These are phyloP conservation scores for Elysia crispata DNA, from an alignment of 2,888 invertebrate genomes.

Conservation along the genomic window DNA sequence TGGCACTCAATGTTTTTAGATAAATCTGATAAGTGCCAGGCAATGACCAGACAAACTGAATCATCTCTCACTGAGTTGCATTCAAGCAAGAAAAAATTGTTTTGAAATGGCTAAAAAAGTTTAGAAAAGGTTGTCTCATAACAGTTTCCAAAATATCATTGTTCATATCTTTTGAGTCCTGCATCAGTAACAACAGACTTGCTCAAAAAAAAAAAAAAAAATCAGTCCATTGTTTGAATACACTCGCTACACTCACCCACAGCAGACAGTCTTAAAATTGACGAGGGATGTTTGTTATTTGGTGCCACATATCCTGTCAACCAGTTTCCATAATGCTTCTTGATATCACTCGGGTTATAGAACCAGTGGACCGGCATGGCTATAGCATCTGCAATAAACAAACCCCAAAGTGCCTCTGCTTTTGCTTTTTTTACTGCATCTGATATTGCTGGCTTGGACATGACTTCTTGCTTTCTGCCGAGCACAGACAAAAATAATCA, in stretches of 20 bases:
- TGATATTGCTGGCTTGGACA: conserved; percentile 55
- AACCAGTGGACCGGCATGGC: conserved; percentile 75
- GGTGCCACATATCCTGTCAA: conserved; percentile 68
- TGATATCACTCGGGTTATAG: conserved; percentile 69
- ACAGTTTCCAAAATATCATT: too few species aligned
- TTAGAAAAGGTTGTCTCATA: background rate
- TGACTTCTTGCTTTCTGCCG: conserved; percentile 41
- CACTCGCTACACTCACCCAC: conserved; percentile 57
- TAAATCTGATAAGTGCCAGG: too few species aligned
- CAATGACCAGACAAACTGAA: too few species aligned
- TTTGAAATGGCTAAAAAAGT: too few species aligned
- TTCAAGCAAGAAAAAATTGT: too few species aligned
- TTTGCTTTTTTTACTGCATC: conserved; percentile 58
- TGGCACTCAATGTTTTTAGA: too few species aligned
- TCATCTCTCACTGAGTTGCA: too few species aligned
- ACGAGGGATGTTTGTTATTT: conserved; percentile 67
- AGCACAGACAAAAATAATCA: background rate
- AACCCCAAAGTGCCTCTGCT: conserved; percentile 68
- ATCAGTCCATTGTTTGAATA: background rate
- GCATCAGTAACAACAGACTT: too few species aligned
- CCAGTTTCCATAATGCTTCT: conserved; percentile 66
- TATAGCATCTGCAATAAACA: conserved; percentile 68
- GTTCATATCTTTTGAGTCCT: too few species aligned
- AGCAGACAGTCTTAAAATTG: conserved; percentile 68
- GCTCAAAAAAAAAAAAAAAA: too few species aligned